These are phyloP conservation scores for Lissonota sp. DNA, from an alignment of 2,888 invertebrate species.

Conservation along the genomic window DNA sequence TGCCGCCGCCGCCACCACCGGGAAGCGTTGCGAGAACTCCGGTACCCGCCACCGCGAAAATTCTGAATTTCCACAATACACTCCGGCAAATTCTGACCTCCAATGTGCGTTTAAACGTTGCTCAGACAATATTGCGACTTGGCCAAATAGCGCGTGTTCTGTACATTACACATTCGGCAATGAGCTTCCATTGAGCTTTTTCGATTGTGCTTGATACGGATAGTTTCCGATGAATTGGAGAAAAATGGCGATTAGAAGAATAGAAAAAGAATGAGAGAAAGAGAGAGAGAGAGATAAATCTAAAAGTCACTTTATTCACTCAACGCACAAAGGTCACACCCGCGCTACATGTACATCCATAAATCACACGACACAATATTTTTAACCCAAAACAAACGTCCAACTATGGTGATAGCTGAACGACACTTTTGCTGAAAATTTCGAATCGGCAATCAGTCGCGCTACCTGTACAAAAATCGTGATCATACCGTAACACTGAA, in stretches of 20 bases:
- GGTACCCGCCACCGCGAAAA: constrained; percentile 83
- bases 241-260: too few relatives aligned
- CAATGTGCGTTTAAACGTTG: constrained; percentile 77
- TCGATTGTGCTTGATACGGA: too few relatives aligned
- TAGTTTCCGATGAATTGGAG: too few relatives aligned
- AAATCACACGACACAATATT: constrained; percentile 14
- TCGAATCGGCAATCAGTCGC: constrained; percentile 49
- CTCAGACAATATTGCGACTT: not conserved
- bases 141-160: too few relatives aligned
- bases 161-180: not conserved
- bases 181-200: not conserved
- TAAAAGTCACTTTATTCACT: constrained; percentile 27
- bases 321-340: constrained; percentile 56
- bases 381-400: constrained; percentile 3
- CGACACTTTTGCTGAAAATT: constrained; percentile 1
- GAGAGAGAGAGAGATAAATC: not conserved
- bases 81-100: constrained; percentile 77
- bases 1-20: constrained; percentile 65
- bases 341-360: constrained; percentile 47
- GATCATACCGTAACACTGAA: not conserved
- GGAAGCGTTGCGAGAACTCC: constrained; percentile 82
- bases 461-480: constrained; percentile 20
- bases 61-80: constrained; percentile 76
- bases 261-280: too few relatives aligned
- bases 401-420: not conserved